A percentile compares a stretch with the other conserved stretches of the same genome.
Conservation (phyloP, 37 sponge, comb jelly and placozoan genomes). For the Haliclona indistincta region DNA sequence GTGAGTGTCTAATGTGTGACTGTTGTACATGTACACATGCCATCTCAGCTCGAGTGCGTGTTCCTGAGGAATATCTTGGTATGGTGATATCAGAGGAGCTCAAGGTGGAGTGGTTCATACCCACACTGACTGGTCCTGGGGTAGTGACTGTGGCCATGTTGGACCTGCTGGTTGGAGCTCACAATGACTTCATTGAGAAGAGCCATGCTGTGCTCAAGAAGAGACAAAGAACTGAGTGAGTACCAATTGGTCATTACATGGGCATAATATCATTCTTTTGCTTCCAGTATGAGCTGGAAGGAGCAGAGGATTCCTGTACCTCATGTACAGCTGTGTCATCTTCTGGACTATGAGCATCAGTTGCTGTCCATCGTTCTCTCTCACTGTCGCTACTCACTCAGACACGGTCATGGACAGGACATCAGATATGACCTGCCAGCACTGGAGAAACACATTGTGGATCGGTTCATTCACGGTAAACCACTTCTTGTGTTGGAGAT, state of each 20-base stretch:
- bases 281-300: too few relatives aligned
- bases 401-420: constrained; percentile 27
- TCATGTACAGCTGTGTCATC: constrained; percentile 6
- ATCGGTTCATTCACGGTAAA: constrained; percentile 30
- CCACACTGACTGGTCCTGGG: constrained; percentile 66
- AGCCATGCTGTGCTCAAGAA: constrained; percentile 11
- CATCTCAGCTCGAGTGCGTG: constrained; percentile 37
- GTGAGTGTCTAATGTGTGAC: too few relatives aligned
- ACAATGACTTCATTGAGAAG: constrained; percentile 72
- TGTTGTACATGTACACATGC: too few relatives aligned
- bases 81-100: constrained; percentile 3
- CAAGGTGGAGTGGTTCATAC: constrained; percentile 67
- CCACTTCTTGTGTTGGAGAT: constrained; percentile 6
- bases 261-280: too few relatives aligned
- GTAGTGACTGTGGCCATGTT: constrained; percentile 56
- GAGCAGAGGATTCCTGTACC: constrained; percentile 25
- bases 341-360: constrained; percentile 30
- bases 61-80: constrained; percentile 46
- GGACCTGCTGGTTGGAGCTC: constrained; percentile 57
- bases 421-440: constrained; percentile 33
- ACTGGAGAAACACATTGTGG: constrained; percentile 42
- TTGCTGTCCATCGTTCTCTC: constrained; percentile 25
- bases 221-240: constrained; percentile 22
- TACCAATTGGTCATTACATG: too few relatives aligned
- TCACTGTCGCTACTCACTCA: constrained; percentile 38